Evolutionary conservation across 2,888 invertebrate species (phyloP), one percentile per base, ranked within the genome.

Genomic region (Piscicola geometra): DNA sequence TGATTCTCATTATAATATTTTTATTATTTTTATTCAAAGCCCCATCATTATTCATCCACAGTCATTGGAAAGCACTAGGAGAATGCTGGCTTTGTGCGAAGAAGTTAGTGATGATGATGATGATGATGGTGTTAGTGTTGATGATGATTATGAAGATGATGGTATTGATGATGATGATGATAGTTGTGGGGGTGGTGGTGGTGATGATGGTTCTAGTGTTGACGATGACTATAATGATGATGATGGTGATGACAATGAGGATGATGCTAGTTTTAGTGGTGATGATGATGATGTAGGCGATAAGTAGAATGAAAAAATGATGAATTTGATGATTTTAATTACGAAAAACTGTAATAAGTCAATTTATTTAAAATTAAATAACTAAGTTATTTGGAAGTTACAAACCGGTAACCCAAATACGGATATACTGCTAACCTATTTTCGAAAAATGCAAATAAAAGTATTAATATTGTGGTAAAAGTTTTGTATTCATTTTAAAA

Each of bases 61-160:
- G 85, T 86, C 85, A 0, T 81, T 85, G 60, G 85, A 85, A 77
- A 81, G 83, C 32, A 85, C 85, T 5, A 81, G 85, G 41, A 82
- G 85, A 36, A 85, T 85, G 85, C 78, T 86, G 77, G 81, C 82
- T 18, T 79, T 85, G 30, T 85, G 85, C 78, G 85, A 86, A 77
- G 86, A 86, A 80, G 82, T 83, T 33, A 80, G 79, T 78, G 32
- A 67, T 21, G 28, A 25, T 56, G 60, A 41, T 30, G 33, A 32
- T 30, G n/a, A 32, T 67, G 33, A 32, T 67, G 33, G 21, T 67
- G 33, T 25, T 67, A 1, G 25, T 66, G 3, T n/a, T 66, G 3
- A 66, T 66, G 3, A 66, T 66, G 3, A 66, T 66, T 1, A 66
- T 66, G 3, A 66, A n/a, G 3, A 66, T 66, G 3, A 66, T 66